phyloP scores from a whole-genome alignment of 2,888 invertebrate genomes.

The Sympetrum striolatum region DNA sequence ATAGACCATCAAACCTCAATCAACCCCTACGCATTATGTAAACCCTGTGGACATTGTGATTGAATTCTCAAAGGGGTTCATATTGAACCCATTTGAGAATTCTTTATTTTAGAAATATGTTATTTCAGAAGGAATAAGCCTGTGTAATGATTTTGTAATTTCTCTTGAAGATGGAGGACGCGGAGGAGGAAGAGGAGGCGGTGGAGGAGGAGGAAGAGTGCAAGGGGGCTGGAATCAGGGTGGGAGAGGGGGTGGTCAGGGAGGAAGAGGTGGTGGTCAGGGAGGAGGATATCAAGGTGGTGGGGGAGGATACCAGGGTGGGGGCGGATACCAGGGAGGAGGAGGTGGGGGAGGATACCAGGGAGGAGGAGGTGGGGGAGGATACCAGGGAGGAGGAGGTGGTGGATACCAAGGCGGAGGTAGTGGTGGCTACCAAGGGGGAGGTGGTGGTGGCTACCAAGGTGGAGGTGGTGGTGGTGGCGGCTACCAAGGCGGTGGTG shows the following conservation, averaged over 20 bases:
- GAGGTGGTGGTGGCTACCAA: not conserved
- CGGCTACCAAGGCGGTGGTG: not conserved
- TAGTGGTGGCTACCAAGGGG: conserved; percentile 12
- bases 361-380: conserved; percentile 17
- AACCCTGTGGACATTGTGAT: not conserved
- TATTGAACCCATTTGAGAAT: not conserved
- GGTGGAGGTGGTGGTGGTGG: not conserved
- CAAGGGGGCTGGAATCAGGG: conserved; percentile 60
- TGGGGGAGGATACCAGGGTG: not conserved
- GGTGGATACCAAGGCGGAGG: conserved; percentile 21
- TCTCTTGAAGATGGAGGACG: conserved; percentile 58
- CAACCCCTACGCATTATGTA: no score
- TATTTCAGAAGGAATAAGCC: not conserved
- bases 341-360: conserved; percentile 12
- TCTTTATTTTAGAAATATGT: not conserved
- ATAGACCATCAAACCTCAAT: no score
- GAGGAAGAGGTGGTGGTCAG: not conserved
- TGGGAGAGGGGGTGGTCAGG: conserved; percentile 47
- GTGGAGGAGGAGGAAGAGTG: conserved; percentile 55
- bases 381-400: not conserved
- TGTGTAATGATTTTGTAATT: not conserved
- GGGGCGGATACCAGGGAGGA: conserved; percentile 4
- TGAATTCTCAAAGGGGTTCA: not conserved
- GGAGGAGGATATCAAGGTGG: not conserved
- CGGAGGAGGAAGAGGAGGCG: conserved; percentile 57